Evolutionary conservation across 2,888 invertebrate species (phyloP).

Genomic region (Cheiracanthium punctorium): DNA sequence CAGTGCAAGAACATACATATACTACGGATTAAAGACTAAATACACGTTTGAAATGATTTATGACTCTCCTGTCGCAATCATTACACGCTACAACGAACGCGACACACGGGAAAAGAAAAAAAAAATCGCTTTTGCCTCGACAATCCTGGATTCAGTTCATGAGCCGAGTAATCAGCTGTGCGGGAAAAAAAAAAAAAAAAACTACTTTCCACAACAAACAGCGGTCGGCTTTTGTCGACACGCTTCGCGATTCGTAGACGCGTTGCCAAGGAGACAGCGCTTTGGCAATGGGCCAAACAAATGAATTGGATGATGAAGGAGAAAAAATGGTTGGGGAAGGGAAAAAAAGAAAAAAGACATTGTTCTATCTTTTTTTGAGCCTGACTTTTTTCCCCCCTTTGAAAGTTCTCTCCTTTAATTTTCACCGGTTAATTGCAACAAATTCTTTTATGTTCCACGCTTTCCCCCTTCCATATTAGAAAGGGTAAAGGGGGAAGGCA

Average conservation of each 20-base stretch:
- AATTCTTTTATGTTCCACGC: neutral
- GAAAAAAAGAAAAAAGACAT: slow-evolving; percentile 22
- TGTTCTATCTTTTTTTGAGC: neutral
- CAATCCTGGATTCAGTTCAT: neutral
- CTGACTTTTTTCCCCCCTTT: slow-evolving; percentile 11
- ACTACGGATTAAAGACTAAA: too few relatives aligned
- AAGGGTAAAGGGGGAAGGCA: too few relatives aligned
- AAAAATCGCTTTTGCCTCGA: neutral
- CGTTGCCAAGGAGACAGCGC: slow-evolving; percentile 36
- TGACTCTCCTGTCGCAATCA: too few relatives aligned
- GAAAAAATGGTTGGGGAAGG: slow-evolving; percentile 6
- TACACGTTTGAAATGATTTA: too few relatives aligned
- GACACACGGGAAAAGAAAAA: neutral
- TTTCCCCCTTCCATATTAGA: neutral
- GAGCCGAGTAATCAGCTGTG: neutral
- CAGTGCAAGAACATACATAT: too few relatives aligned
- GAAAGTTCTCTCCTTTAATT: neutral
- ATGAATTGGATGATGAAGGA: neutral
- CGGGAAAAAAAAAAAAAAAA: slow-evolving; percentile 3
- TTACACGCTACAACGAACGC: too few relatives aligned
- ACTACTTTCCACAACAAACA: neutral
- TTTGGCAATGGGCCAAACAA: slow-evolving; percentile 58
- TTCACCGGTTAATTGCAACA: neutral
- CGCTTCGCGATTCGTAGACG: slow-evolving; percentile 40
- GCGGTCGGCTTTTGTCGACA: slow-evolving; percentile 27